A percentile compares a stretch with the other conserved stretches of the same genome.
Conservation (phyloP, 2,797 vertebrate genomes). For the Bovichtus variegatus region DNA sequence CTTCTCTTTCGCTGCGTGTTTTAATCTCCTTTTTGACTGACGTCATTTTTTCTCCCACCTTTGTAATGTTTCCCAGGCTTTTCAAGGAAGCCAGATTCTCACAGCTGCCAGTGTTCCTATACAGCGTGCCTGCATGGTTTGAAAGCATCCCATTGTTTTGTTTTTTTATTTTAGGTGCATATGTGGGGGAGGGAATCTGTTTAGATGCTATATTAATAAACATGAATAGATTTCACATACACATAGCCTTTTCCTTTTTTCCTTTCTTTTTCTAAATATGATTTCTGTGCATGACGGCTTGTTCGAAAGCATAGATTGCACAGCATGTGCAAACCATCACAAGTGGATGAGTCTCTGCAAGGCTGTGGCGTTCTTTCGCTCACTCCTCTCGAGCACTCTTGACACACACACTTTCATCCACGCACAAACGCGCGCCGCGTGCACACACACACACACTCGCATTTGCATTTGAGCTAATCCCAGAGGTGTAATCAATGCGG, state of each 20-base stretch:
- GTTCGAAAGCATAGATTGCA: slow-evolving; percentile 15
- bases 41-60: background rate
- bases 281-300: background rate
- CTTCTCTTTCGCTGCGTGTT: slow-evolving; percentile 37
- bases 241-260: background rate
- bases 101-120: slow-evolving; percentile 37
- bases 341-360: slow-evolving; percentile 26
- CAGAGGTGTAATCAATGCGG: slow-evolving; percentile 84
- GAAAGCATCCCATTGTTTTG: slow-evolving; percentile 27
- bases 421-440: background rate
- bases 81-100: slow-evolving; percentile 65
- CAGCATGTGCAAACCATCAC: slow-evolving; percentile 31
- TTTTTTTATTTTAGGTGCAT: slow-evolving; percentile 27
- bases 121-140: slow-evolving; percentile 11
- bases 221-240: slow-evolving; percentile 2
- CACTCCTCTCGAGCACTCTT: slow-evolving; percentile 22
- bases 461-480: slow-evolving; percentile 85
- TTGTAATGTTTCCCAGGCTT: slow-evolving; percentile 57
- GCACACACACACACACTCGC: slow-evolving; percentile 36
- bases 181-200: slow-evolving; percentile 6
- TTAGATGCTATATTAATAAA: slow-evolving; percentile 27
- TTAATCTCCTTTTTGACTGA: slow-evolving; percentile 51
- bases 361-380: slow-evolving; percentile 27
- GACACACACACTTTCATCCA: background rate
- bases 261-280: background rate